Base-by-base conservation (phyloP, 2,888 invertebrate species). In the Chrysotoxum bicinctum region DNA sequence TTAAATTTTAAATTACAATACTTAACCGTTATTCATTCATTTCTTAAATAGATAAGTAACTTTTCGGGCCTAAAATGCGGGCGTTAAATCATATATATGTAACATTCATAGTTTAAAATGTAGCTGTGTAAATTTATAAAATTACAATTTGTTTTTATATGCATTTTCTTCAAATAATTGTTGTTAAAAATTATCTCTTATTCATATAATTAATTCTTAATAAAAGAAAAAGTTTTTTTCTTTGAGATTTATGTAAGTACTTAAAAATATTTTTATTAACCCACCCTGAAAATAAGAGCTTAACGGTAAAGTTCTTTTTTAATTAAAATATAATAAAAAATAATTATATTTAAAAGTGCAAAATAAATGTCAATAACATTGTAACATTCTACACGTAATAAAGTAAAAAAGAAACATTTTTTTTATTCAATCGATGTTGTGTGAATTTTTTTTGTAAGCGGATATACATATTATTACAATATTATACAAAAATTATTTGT, bases 201-300 rank as follows among this genome's bases (percentile, higher is more conserved):
- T 23, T 23, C 7, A 12, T 26, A 26, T 50, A 50, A 3, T 50
- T 3, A 21, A 12, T 45, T 45, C 19, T 4, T 19, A 9, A 10
- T 16, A 10, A 19, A 19, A 19, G 19, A 19, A 43, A 40, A 2
- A 40, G 2, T n/a, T n/a, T 2, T 40, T 40, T 40, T 30, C 1
- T 2, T 30, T 30, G n/a, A 52, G 9, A 7, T 14, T 14, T 12
- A 83, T 12, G 37, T 40, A 40, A 21, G 60, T 69, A 83, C 48
- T 78, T 78, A 52, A 77, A n/a, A 40, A 74, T 19, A 48, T 23
- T 52, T 43, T n/a, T 40, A 58, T 40, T 68, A 72, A 64, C 72
- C 84, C 79, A 79, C 75, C 84, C 64, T 58, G 37, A 58, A 45
- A 37, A 16, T 56, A 84, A 56, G 84, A 84, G 80, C 84, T 80